These are phyloP conservation scores for Phoebastria nigripes DNA, from an alignment of 2,797 vertebrate species.

Conservation along the genomic window DNA sequence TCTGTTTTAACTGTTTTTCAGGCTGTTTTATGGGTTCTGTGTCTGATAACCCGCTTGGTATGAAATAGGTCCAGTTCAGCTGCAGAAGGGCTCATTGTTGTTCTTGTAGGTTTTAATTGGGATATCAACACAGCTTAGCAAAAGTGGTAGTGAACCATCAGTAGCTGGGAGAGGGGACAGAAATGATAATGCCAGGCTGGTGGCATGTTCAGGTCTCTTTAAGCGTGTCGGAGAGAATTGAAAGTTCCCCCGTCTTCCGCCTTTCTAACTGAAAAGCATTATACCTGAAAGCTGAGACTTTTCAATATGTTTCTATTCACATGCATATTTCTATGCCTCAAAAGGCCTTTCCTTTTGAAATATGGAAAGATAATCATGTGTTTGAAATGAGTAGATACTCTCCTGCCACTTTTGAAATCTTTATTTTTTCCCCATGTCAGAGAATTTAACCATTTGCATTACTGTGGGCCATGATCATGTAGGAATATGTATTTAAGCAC, in stretches of 20 bases:
- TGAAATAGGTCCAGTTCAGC: neutral
- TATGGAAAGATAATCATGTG: slow-evolving; percentile 61
- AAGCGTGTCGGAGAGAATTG: neutral
- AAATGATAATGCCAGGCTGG: neutral
- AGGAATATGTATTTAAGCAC: neutral
- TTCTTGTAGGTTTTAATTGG: neutral
- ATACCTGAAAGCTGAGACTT: slow-evolving; percentile 63
- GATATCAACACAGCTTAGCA: neutral
- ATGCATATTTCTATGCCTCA: slow-evolving; percentile 64
- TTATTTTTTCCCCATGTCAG: neutral
- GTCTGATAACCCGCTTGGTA: neutral
- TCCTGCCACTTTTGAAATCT: slow-evolving; percentile 60
- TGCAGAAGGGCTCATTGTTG: neutral
- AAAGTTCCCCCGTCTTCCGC: neutral
- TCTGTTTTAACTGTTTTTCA: neutral
- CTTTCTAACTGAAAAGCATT: slow-evolving; percentile 44
- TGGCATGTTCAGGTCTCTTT: neutral
- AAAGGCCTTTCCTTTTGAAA: slow-evolving; percentile 67
- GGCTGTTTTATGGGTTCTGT: neutral
- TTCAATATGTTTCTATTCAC: slow-evolving; percentile 55
- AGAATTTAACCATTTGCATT: slow-evolving; percentile 64
- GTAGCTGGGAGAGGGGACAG: neutral
- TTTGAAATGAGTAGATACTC: slow-evolving; percentile 68
- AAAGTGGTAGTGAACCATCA: neutral
- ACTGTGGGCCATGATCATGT: neutral